phyloP scores from a whole-genome alignment of 2,113 vertebrate genomes.

The Vireo altiloquus region DNA sequence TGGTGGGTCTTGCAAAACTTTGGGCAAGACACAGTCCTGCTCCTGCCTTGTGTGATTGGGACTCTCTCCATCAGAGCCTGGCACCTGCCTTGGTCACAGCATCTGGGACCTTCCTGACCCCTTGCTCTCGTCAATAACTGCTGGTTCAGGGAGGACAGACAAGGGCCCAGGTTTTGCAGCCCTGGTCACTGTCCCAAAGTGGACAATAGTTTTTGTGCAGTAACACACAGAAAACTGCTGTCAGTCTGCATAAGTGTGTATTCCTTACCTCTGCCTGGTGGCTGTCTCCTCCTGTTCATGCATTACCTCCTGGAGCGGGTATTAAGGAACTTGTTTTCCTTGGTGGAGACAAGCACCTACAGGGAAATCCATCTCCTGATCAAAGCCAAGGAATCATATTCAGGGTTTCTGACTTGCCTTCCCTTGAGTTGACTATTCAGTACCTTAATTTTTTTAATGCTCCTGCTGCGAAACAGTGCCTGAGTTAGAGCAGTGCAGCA shows the following conservation, averaged over 20 bases:
- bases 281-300: neutral
- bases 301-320: neutral
- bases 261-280: neutral
- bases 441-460: neutral
- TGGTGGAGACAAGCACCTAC: neutral
- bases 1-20: neutral
- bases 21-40: neutral
- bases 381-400: neutral
- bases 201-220: neutral
- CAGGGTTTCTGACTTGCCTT: neutral
- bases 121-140: too few relatives aligned
- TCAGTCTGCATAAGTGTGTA: accelerated
- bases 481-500: neutral
- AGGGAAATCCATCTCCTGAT: neutral
- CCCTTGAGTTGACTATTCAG: neutral
- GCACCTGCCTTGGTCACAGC: neutral
- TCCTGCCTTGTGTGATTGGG: neutral
- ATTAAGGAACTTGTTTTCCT: neutral
- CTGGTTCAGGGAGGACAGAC: neutral
- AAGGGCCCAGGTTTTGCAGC: neutral
- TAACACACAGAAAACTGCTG: neutral
- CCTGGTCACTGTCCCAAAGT: neutral
- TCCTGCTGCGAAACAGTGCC: accelerated
- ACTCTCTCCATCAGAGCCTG: neutral
- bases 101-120: neutral